Evolutionary conservation across 2,888 invertebrate genomes (phyloP).

Genomic region (Mimumesa dahlbomi): DNA sequence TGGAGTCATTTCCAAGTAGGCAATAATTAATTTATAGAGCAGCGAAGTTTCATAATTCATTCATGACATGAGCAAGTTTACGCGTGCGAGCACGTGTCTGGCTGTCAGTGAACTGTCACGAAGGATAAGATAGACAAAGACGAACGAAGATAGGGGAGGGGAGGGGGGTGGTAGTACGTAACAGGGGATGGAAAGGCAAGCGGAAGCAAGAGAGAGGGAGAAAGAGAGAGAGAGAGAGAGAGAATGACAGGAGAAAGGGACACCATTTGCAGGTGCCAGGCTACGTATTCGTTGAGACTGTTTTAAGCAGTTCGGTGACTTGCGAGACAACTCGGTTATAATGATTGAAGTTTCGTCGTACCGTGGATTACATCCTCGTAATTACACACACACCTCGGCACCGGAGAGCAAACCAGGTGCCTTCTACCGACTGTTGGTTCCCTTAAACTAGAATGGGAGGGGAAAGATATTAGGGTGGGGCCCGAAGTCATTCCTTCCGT

Average conservation of each 20-base stretch:
- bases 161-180: background rate
- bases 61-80: slow-evolving; percentile 55
- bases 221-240: background rate
- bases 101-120: slow-evolving; percentile 46
- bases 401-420: slow-evolving; percentile 20
- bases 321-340: slow-evolving; percentile 71
- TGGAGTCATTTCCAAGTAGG: slow-evolving; percentile 24
- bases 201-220: background rate
- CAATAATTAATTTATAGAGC: slow-evolving; percentile 57
- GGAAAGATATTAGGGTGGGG: slow-evolving; percentile 29
- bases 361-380: slow-evolving; percentile 64
- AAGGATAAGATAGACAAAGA: slow-evolving; percentile 19
- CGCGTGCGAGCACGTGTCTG: slow-evolving; percentile 44
- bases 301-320: slow-evolving; percentile 57
- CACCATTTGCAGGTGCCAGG: slow-evolving; percentile 18
- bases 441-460: slow-evolving; percentile 38
- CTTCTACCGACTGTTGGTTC: slow-evolving; percentile 26
- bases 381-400: slow-evolving; percentile 58
- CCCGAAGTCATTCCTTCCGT: slow-evolving; percentile 37
- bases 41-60: slow-evolving; percentile 54
- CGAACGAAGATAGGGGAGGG: too few species aligned
- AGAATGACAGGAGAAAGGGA: background rate
- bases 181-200: background rate
- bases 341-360: slow-evolving; percentile 72
- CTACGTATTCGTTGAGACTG: slow-evolving; percentile 55